These are phyloP conservation scores for Beroe ovata DNA, from an alignment of 37 sponge, comb jelly and placozoan species.

Conservation along the genomic window DNA sequence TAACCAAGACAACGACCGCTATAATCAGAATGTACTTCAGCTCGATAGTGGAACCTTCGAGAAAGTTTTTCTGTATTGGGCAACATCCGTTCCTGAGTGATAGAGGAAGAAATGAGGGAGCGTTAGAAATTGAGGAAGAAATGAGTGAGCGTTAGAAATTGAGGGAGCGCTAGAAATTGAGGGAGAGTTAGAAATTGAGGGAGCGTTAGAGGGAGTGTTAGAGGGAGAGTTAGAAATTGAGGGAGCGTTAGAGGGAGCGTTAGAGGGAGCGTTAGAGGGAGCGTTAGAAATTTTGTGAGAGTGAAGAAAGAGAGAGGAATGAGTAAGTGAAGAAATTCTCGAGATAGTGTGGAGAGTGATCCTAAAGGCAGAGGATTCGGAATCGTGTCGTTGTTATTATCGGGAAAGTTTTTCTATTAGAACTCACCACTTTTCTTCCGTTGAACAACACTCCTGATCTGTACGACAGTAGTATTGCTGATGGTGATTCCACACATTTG, in stretches of 20 bases:
- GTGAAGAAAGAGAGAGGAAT: neutral
- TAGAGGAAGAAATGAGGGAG: neutral
- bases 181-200: neutral
- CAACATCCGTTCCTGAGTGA: constrained; percentile 13
- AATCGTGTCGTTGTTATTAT: too few relatives aligned
- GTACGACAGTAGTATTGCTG: neutral
- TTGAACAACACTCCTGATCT: constrained; percentile 1
- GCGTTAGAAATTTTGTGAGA: neutral
- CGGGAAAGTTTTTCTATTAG: too few relatives aligned
- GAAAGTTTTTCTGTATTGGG: neutral
- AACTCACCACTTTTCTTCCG: constrained; percentile 1
- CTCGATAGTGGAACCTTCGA: neutral
- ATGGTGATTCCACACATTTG: neutral
- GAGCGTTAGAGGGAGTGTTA: neutral
- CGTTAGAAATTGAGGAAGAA: neutral
- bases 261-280: neutral
- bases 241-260: neutral
- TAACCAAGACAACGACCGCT: constrained; percentile 2
- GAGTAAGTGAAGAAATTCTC: too few relatives aligned
- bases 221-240: neutral
- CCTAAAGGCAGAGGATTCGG: too few relatives aligned
- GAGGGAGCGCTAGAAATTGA: neutral
- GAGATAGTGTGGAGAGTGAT: too few relatives aligned
- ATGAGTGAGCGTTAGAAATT: neutral
- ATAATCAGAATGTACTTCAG: constrained; percentile 13